A percentile compares a stretch with the other conserved stretches of the same genome.
Evolutionary conservation across 2,888 invertebrate species (phyloP).

Genomic region (Zele albiditarsus): DNA sequence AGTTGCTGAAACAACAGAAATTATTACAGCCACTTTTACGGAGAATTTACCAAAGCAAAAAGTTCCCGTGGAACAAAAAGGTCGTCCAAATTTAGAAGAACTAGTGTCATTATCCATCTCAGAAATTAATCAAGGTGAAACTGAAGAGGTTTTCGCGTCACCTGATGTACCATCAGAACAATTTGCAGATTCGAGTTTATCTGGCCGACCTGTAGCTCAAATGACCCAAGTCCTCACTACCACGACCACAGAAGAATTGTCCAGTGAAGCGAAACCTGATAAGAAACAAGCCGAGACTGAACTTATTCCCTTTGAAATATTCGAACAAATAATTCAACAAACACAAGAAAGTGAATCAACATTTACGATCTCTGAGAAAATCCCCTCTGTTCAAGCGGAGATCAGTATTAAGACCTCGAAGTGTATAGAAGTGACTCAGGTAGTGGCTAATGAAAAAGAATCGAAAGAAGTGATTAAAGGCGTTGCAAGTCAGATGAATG

Average conservation of each 20-base stretch:
- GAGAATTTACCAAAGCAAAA: conserved; percentile 48
- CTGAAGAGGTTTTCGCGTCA: conserved; percentile 63
- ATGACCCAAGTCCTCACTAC: conserved; percentile 63
- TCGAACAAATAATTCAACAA: conserved; percentile 66
- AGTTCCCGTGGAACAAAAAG: conserved; percentile 47
- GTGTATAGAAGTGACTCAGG: conserved; percentile 70
- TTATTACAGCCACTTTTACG: conserved; percentile 48
- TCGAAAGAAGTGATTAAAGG: conserved; percentile 69
- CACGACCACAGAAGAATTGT: conserved; percentile 58
- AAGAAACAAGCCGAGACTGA: conserved; percentile 65
- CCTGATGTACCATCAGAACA: conserved; percentile 62
- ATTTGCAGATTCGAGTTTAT: conserved; percentile 62
- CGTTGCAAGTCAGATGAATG: conserved; percentile 72
- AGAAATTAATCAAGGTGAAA: conserved; percentile 66
- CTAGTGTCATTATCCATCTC: conserved; percentile 57
- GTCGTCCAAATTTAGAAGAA: conserved; percentile 55
- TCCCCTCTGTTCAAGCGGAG: conserved; percentile 58
- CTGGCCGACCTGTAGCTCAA: conserved; percentile 68
- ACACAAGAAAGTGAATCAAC: conserved; percentile 62
- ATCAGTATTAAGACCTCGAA: conserved; percentile 64
- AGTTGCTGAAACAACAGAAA: conserved; percentile 57
- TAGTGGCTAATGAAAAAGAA: conserved; percentile 68
- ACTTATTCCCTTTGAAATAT: conserved; percentile 71
- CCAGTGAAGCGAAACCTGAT: conserved; percentile 54
- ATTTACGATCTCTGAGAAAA: conserved; percentile 52